Conservation (phyloP, 2,113 vertebrate genomes). For the Lanius collurio region DNA sequence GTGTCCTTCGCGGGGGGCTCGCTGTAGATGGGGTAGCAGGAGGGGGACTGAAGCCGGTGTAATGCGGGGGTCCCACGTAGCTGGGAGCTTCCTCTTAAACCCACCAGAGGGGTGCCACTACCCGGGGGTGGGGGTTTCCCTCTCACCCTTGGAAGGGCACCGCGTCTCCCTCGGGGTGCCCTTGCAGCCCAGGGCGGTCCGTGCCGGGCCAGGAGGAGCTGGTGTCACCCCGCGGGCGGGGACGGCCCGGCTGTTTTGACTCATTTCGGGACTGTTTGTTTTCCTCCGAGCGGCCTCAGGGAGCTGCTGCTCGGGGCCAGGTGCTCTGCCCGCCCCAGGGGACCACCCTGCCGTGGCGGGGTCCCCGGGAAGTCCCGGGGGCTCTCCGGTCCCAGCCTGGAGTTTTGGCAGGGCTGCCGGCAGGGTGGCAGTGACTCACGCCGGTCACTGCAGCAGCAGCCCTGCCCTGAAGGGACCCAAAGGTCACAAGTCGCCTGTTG, state of each 20-base stretch:
- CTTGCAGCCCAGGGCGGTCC: rapidly evolving
- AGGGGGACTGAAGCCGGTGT: no score
- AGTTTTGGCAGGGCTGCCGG: neutral
- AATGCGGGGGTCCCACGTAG: rapidly evolving
- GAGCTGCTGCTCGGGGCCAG: neutral
- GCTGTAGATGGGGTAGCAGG: neutral
- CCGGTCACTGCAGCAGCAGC: neutral
- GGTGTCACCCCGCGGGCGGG: neutral
- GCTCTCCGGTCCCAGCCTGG: neutral
- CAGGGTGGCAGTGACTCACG: neutral
- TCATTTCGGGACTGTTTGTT: conserved; percentile 27
- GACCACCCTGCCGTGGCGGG: neutral
- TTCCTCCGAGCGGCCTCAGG: neutral
- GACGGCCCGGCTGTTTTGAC: neutral
- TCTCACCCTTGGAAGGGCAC: neutral
- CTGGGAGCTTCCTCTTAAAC: neutral
- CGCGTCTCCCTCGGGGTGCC: neutral
- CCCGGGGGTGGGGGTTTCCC: neutral
- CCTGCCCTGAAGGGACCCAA: neutral
- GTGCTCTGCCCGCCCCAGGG: neutral
- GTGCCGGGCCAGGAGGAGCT: neutral
- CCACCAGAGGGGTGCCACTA: neutral
- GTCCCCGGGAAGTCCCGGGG: conserved; percentile 19
- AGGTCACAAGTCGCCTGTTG: neutral
- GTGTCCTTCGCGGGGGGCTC: rapidly evolving